phyloP scores from a whole-genome alignment of 1,140 invertebrate species.

The Aculops lycopersici region DNA sequence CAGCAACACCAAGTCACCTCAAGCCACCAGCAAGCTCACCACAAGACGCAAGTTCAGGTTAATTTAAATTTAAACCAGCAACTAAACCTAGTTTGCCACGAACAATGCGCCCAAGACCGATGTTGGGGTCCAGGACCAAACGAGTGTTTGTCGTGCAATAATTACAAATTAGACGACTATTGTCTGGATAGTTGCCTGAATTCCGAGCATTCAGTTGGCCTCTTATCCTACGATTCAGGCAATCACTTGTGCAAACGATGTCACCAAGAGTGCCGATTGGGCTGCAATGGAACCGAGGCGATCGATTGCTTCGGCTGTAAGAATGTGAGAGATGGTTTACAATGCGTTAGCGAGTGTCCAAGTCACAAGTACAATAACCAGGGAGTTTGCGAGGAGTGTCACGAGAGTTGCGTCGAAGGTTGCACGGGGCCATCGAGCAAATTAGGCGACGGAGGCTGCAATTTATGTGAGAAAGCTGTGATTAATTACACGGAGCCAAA shows the following conservation, averaged over 20 bases:
- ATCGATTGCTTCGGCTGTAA: slow-evolving; percentile 53
- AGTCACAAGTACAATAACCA: slow-evolving; percentile 36
- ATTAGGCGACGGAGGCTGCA: slow-evolving; percentile 44
- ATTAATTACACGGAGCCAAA: slow-evolving; percentile 21
- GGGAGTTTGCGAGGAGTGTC: slow-evolving; percentile 43
- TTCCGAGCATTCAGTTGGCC: slow-evolving; percentile 18
- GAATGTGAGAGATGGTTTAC: slow-evolving; percentile 51
- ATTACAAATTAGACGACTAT: slow-evolving; percentile 35
- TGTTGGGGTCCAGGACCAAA: slow-evolving; percentile 67
- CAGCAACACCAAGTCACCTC: too few species aligned
- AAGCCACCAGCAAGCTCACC: too few species aligned
- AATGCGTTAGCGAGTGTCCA: slow-evolving; percentile 52
- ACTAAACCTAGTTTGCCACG: slow-evolving; percentile 55
- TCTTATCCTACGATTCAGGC: slow-evolving; percentile 46
- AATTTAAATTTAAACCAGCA: too few species aligned
- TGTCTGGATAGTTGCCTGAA: slow-evolving; percentile 48
- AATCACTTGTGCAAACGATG: slow-evolving; percentile 44
- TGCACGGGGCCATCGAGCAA: slow-evolving; percentile 57
- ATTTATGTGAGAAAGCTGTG: slow-evolving; percentile 57
- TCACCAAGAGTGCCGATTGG: slow-evolving; percentile 46
- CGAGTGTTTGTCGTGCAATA: slow-evolving; percentile 57
- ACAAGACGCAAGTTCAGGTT: too few species aligned
- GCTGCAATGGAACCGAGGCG: slow-evolving; percentile 46
- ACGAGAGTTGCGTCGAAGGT: slow-evolving; percentile 47
- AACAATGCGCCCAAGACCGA: slow-evolving; percentile 49